Base-by-base conservation (phyloP, 2,797 vertebrate genomes). In the Lagocephalus sceleratus region DNA sequence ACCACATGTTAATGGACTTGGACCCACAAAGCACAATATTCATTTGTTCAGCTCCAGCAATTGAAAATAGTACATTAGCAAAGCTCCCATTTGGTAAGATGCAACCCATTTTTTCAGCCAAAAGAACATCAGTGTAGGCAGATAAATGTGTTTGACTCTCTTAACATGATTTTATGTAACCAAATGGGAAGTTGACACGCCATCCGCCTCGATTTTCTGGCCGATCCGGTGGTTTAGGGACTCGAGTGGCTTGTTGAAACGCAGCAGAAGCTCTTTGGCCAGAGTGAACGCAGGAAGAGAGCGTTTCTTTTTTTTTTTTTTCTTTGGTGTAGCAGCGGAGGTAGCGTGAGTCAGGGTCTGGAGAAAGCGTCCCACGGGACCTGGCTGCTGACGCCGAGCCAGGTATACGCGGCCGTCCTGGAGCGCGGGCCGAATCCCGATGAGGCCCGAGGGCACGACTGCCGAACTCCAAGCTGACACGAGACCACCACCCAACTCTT, bases 331-430 rank as follows among this genome's bases (percentile, higher is more conserved):
- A 39, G 52, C 54, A 50, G 66, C 42, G 2, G 59, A 59, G 61
- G 61, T 49, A 40, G 72, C 63, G 54, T 85, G 85, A 88, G 78
- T 89, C 85, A 88, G 74, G 76, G 77, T 81, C 79, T 82, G 81
- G 80, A 42, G 38, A 59, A 61, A 61, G 71, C 61, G 76, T 83
- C 87, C 82, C 82, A 23, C 2, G 71, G 68, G 81, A 65, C 22
- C 23, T 2, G 44, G 57, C 60, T 65, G 68, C 76, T 80, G 82
- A 81, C 53, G 58, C 76, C 73, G 67, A n/a, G 21, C 63, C 74
- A 73, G 66, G 66, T 48, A 62, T 79, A 78, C n/a, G 12, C 60
- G 75, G 73, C 71, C 57, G 60, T 76, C 63, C 60, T 19, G 41
- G 51, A 71, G 72, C 35, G 25, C 41, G n/a, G 60, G 52, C 19